These are phyloP conservation scores for Fragum sueziense DNA, from an alignment of 2,888 invertebrate genomes.

Conservation along the genomic window DNA sequence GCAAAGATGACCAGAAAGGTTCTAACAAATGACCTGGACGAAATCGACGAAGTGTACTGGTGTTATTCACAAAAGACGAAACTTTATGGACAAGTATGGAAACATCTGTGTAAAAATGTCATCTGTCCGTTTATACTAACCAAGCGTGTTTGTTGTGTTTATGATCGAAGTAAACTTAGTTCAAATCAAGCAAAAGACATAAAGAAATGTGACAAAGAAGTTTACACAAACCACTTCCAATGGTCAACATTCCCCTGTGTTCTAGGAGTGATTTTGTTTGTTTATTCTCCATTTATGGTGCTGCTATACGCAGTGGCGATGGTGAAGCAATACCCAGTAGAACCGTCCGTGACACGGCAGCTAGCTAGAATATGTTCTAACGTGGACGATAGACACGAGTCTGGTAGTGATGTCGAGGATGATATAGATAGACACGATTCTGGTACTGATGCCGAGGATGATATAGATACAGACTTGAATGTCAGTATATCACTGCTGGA, in stretches of 20 bases:
- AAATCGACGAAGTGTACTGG: neutral
- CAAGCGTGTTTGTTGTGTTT: neutral
- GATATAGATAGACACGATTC: too few species aligned
- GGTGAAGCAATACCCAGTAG: neutral
- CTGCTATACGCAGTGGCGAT: neutral
- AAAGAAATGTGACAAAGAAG: neutral
- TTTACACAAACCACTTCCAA: neutral
- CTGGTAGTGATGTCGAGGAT: too few species aligned
- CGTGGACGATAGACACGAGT: too few species aligned
- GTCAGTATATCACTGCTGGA: too few species aligned
- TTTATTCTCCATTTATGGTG: neutral
- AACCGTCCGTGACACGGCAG: too few species aligned
- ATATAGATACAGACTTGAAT: too few species aligned
- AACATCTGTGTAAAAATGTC: neutral
- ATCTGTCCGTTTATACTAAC: conserved; percentile 8
- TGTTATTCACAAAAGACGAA: neutral
- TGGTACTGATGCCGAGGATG: too few species aligned
- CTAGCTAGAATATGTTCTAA: too few species aligned
- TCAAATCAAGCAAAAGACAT: neutral
- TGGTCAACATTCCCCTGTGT: conserved; percentile 11
- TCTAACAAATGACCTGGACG: too few species aligned
- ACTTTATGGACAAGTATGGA: neutral
- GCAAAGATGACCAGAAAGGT: neutral
- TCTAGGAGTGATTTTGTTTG: conserved; percentile 2
- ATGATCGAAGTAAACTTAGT: neutral